phyloP scores from a whole-genome alignment of 2,797 vertebrate genomes.

The Arctocebus calabarensis region DNA sequence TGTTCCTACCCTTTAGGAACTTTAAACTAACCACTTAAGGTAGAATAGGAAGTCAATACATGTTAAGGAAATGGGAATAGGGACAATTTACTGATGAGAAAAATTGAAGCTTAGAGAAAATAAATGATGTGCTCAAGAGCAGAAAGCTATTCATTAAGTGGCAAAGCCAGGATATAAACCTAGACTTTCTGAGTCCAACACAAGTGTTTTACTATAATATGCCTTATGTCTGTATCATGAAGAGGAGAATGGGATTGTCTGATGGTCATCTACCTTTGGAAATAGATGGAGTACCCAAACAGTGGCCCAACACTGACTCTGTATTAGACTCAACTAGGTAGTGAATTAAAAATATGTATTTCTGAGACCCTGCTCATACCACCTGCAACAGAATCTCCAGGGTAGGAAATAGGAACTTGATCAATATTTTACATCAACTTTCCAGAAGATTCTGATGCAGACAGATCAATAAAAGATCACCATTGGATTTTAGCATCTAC shows the following conservation, averaged over 20 bases:
- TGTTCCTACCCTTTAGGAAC: background rate
- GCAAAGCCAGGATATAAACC: background rate
- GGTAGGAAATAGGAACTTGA: background rate
- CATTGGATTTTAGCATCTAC: background rate
- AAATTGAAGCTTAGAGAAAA: background rate
- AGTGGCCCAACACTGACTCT: background rate
- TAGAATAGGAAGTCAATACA: background rate
- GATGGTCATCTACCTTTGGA: background rate
- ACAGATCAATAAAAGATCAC: background rate
- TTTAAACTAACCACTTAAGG: background rate
- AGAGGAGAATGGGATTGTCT: background rate
- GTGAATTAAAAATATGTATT: background rate
- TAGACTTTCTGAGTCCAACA: slow-evolving; percentile 15
- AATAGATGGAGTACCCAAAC: background rate
- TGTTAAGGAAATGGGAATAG: background rate
- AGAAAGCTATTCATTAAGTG: background rate
- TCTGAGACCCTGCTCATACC: background rate
- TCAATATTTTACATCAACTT: background rate
- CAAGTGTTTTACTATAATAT: background rate
- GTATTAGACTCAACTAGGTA: background rate
- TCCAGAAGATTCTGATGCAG: background rate
- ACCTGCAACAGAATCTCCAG: background rate
- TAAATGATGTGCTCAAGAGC: background rate
- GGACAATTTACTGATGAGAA: background rate
- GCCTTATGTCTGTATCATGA: background rate